Evolutionary conservation across 2,113 vertebrate genomes (phyloP).

Genomic region (Asarcornis scutulata): DNA sequence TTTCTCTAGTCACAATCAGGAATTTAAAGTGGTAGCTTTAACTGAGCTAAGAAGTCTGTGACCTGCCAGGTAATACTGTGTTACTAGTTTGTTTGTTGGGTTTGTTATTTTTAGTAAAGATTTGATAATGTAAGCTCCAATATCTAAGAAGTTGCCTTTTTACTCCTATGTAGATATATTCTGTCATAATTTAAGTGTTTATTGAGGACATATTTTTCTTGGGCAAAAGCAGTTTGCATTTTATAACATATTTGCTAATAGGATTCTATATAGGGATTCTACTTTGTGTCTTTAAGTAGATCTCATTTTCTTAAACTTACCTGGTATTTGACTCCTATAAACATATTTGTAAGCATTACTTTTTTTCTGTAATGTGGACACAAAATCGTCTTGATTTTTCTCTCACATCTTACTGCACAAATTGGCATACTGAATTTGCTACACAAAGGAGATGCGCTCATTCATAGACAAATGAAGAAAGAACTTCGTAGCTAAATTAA

Average conservation of each 20-base stretch:
- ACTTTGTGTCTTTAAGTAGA: background rate
- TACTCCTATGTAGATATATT: background rate
- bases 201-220: background rate
- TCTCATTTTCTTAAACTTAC: background rate
- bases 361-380: background rate
- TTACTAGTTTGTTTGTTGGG: background rate
- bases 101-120: background rate
- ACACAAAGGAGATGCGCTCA: background rate
- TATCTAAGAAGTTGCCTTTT: background rate
- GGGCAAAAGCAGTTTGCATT: background rate
- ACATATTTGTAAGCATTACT: background rate
- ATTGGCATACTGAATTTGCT: background rate
- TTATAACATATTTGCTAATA: background rate
- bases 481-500: background rate
- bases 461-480: background rate
- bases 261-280: background rate
- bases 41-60: background rate
- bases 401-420: fast-evolving
- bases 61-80: background rate
- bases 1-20: background rate
- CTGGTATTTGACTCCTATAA: background rate
- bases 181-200: background rate
- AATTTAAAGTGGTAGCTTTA: background rate
- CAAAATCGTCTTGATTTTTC: background rate
- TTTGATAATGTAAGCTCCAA: background rate